These are phyloP conservation scores for Lipophrys pholis DNA, from an alignment of 2,113 vertebrate genomes.

Conservation along the genomic window DNA sequence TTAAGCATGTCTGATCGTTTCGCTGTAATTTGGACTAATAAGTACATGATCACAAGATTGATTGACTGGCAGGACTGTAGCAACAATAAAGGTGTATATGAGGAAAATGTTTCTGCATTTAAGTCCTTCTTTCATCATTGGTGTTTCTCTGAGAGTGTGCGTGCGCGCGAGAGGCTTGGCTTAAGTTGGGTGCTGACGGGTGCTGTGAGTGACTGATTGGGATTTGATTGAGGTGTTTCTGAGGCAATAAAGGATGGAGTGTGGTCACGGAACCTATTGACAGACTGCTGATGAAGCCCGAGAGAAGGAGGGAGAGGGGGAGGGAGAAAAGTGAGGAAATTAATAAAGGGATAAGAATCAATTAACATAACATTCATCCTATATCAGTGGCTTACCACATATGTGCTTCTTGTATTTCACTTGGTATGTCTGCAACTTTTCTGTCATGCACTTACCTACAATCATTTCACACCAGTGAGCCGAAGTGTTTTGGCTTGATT, in stretches of 20 bases:
- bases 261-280: constrained; percentile 78
- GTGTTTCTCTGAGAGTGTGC: constrained; percentile 31
- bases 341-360: constrained; percentile 82
- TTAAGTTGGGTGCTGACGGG: constrained; percentile 63
- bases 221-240: constrained; percentile 84
- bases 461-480: constrained; percentile 18
- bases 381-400: constrained; percentile 66
- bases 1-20: constrained; percentile 8
- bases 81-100: constrained; percentile 35
- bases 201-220: constrained; percentile 79
- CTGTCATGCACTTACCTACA: constrained; percentile 35
- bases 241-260: constrained; percentile 79
- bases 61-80: constrained; percentile 47
- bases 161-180: constrained; percentile 26
- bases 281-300: constrained; percentile 82
- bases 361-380: constrained; percentile 81
- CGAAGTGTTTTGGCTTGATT: constrained; percentile 57
- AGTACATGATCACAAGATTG: constrained; percentile 37
- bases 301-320: constrained; percentile 57
- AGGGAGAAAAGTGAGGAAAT: constrained; percentile 72
- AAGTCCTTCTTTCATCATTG: constrained; percentile 52
- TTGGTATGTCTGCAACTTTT: constrained; percentile 21
- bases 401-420: constrained; percentile 34
- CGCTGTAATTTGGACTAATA: constrained; percentile 55
- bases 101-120: constrained; percentile 46